Evolutionary conservation across 2,888 invertebrate species (phyloP).

Genomic region (Pollenia amentaria): DNA sequence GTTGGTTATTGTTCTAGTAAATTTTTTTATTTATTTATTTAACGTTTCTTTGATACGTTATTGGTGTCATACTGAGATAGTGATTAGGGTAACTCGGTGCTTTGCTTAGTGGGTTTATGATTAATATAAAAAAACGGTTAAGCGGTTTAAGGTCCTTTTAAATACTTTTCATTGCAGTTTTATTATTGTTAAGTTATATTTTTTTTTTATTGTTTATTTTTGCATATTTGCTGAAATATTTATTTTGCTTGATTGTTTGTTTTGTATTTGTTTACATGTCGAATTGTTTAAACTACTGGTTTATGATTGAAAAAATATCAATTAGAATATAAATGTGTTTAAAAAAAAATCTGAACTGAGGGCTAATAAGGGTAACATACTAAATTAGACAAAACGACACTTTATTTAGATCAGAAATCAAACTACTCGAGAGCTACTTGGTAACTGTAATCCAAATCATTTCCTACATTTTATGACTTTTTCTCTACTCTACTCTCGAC

Average conservation of each 20-base stretch:
- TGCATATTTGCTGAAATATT: constrained; percentile 22
- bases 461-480: no score
- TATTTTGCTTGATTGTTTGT: neutral
- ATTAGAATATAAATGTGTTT: neutral
- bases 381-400: no score
- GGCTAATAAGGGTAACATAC: no score
- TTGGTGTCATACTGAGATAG: constrained; percentile 33
- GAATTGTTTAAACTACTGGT: constrained; percentile 56
- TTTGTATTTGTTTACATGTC: constrained; percentile 59
- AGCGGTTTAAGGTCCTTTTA: neutral
- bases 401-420: no score
- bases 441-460: no score
- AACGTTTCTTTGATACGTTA: constrained; percentile 24
- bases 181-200: neutral
- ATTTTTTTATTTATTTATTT: constrained; percentile 42
- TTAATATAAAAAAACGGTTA: constrained; percentile 43
- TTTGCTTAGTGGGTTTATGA: constrained; percentile 28
- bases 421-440: no score
- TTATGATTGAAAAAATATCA: constrained; percentile 16
- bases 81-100: neutral
- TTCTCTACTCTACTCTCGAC: no score
- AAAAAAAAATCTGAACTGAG: no score
- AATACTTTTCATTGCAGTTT: neutral
- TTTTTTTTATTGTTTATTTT: constrained; percentile 14
- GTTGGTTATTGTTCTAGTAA: constrained; percentile 45